Conservation (phyloP, 2,113 vertebrate species). For the Cryptotis parvus region DNA sequence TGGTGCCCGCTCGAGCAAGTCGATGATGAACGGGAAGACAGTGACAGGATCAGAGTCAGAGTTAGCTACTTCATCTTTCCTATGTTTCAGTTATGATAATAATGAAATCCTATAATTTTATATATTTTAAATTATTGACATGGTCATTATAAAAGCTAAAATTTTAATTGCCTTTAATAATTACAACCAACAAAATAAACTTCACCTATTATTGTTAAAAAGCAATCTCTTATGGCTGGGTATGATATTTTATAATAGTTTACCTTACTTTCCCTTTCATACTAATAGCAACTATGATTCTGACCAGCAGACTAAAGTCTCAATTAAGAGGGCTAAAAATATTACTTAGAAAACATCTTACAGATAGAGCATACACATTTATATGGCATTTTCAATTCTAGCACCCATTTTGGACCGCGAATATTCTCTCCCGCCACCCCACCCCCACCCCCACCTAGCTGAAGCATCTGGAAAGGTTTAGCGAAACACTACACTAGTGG, state of each 20-base stretch:
- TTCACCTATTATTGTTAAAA: neutral
- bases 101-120: neutral
- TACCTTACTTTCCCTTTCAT: slow-evolving; percentile 57
- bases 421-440: neutral
- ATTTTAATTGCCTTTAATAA: slow-evolving; percentile 44
- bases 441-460: slow-evolving; percentile 10
- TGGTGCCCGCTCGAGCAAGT: too few relatives aligned
- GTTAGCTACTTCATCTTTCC: neutral
- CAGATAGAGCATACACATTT: neutral
- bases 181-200: neutral
- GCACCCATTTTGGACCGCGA: slow-evolving; percentile 28
- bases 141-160: neutral
- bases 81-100: slow-evolving; percentile 22
- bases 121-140: neutral
- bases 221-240: neutral
- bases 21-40: too few relatives aligned
- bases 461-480: slow-evolving; percentile 59
- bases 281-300: slow-evolving; percentile 45
- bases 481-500: slow-evolving; percentile 21
- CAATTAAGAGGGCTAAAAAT: slow-evolving; percentile 40
- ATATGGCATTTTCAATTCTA: neutral
- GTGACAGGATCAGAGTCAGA: slow-evolving; percentile 42
- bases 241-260: slow-evolving; percentile 22
- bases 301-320: slow-evolving; percentile 47
- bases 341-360: slow-evolving; percentile 19